Evolutionary conservation across 2,888 invertebrate genomes (phyloP), one percentile per base, ranked within the genome.

Genomic region (Arge pagana): DNA sequence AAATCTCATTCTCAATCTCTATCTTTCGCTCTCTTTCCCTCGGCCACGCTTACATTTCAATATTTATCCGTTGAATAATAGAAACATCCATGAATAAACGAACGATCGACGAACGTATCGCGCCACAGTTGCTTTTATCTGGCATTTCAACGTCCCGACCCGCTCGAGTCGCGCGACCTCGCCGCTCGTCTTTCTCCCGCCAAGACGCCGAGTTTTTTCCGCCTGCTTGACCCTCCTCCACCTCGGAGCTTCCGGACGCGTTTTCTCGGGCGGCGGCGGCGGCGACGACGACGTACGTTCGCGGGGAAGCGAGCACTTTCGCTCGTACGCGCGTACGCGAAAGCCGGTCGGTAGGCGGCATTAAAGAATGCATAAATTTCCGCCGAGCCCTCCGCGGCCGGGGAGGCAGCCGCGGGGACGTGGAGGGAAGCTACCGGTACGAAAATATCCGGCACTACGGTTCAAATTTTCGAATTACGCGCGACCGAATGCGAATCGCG

Each of bases 401-500:
- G 23, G 23, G n/a, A n/a, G n/a, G n/a, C n/a, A 19, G 6, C 15
- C 35, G 26, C 21, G 13, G 41, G 35, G 54, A 7, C 8, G 24
- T 23, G 33, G 24, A 40, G 23, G 11, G 33, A n/a, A 13, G 13
- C 16, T 2, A 16, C 8, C 26, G 37, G 18, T 18, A 21, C 5
- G n/a, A n/a, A n/a, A n/a, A 30, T 18, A 31, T 53, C 53, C 53
- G 50, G 50, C 43, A 41, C 40, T 50, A 24, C 13, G 28, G 36
- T 21, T 48, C 33, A 42, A 55, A 55, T 52, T 52, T 52, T 36
- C 52, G 55, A 55, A 55, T 55, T 55, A 55, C 52, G 49, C 52
- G 52, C 52, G 43, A 8, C 10, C 28, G n/a, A 8, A 26, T n/a
- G 28, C 28, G 4, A 10, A 3, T n/a, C 28, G 28, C 10, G 28